phyloP scores from a whole-genome alignment of 1,140 invertebrate species.

The Andricus grossulariae region DNA sequence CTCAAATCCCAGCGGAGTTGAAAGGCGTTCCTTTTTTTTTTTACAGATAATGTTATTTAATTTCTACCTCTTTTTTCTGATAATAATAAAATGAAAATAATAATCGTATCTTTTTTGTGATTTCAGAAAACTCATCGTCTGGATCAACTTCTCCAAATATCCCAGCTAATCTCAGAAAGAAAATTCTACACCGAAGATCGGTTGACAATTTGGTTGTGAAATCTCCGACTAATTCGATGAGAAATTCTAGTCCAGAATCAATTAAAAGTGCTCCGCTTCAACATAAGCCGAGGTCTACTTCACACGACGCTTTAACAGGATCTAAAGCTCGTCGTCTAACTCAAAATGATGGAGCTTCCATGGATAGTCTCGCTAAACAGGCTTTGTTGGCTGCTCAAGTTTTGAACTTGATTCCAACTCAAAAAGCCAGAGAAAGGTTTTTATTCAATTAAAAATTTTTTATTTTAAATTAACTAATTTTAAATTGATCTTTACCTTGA shows the following conservation, averaged over 20 bases:
- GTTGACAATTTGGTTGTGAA: conserved; percentile 66
- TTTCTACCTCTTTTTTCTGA: no score
- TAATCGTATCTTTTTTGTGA: neutral
- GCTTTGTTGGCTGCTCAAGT: conserved; percentile 86
- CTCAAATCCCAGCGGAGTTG: no score
- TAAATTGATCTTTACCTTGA: no score
- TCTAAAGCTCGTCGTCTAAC: conserved; percentile 60
- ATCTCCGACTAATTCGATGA: conserved; percentile 65
- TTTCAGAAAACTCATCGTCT: conserved; percentile 68
- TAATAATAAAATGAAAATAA: neutral
- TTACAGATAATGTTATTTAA: no score
- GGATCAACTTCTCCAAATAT: conserved; percentile 65
- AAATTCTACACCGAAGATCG: conserved; percentile 66
- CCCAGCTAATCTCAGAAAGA: conserved; percentile 56
- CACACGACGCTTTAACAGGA: conserved; percentile 67
- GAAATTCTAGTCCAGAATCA: conserved; percentile 71
- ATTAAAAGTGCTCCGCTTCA: conserved; percentile 70
- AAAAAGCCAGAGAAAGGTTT: conserved; percentile 86
- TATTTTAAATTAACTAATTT: no score
- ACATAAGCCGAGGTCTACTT: conserved; percentile 66
- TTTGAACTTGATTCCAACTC: conserved; percentile 85
- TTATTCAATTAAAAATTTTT: neutral
- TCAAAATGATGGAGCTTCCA: conserved; percentile 74
- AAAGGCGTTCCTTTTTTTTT: no score
- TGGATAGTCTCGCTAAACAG: conserved; percentile 83